phyloP scores from a whole-genome alignment of 2,797 vertebrate species.

The Malurus splendens region DNA sequence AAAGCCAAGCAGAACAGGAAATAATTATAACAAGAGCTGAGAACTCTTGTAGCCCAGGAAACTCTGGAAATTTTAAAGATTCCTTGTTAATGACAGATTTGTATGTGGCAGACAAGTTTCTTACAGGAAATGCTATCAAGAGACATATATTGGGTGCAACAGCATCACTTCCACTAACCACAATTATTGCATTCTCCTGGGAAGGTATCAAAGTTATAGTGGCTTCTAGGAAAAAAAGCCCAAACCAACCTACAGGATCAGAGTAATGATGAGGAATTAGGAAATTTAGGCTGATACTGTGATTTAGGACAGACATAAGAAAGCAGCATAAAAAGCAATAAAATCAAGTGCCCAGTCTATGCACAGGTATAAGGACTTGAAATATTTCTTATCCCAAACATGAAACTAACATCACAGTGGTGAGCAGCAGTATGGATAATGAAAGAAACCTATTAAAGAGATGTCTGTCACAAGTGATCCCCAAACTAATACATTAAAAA shows the following conservation, averaged over 20 bases:
- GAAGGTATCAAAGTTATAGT: neutral
- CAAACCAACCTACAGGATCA: neutral
- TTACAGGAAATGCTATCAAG: neutral
- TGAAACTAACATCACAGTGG: neutral
- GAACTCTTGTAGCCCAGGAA: neutral
- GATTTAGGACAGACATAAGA: neutral
- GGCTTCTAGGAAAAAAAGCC: neutral
- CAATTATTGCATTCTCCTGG: neutral
- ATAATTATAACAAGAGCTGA: neutral
- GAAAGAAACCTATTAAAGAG: neutral
- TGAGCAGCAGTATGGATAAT: neutral
- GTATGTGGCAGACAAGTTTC: neutral
- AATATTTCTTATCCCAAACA: neutral
- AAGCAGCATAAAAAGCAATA: neutral
- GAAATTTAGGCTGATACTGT: neutral
- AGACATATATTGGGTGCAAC: neutral
- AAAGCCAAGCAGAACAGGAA: neutral
- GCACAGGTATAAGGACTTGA: neutral
- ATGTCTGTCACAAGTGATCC: fast-evolving
- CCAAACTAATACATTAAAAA: neutral
- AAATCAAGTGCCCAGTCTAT: neutral
- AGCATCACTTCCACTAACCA: neutral
- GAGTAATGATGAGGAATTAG: neutral
- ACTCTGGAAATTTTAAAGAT: neutral
- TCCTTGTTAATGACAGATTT: neutral